These are phyloP conservation scores for Dynastes tityus DNA, from an alignment of 2,888 invertebrate species.

Conservation along the genomic window DNA sequence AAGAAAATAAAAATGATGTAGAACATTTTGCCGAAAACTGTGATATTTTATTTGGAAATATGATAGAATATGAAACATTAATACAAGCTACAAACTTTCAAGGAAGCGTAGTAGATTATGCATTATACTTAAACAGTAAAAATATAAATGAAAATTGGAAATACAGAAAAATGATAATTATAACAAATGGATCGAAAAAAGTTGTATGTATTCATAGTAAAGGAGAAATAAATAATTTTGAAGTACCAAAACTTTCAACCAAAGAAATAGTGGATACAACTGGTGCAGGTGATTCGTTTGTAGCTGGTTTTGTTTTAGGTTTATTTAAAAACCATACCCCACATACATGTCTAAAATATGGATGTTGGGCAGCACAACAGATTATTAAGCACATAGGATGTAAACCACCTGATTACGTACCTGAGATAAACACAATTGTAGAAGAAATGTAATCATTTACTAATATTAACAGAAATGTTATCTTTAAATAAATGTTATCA, in stretches of 20 bases:
- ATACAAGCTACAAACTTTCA: conserved; percentile 63
- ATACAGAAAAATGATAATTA: conserved; percentile 73
- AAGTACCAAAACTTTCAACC: conserved; percentile 68
- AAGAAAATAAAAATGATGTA: conserved; percentile 67
- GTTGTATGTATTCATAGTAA: conserved; percentile 70
- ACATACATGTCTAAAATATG: conserved; percentile 70
- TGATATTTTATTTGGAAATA: conserved; percentile 75
- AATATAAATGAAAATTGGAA: conserved; percentile 52
- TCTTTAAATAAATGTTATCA: conserved; percentile 12
- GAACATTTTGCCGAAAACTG: conserved; percentile 69
- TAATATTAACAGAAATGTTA: too few relatives aligned
- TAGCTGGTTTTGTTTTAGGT: conserved; percentile 74
- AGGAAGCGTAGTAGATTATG: conserved; percentile 56
- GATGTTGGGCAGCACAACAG: conserved; percentile 69
- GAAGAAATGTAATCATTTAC: conserved; percentile 20
- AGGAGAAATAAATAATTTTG: conserved; percentile 57
- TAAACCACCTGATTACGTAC: conserved; percentile 66
- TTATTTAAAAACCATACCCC: conserved; percentile 68
- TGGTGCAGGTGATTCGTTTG: conserved; percentile 77
- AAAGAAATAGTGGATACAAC: conserved; percentile 73
- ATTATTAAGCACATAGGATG: conserved; percentile 73
- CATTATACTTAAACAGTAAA: conserved; percentile 55
- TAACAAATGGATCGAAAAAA: conserved; percentile 77
- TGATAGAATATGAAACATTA: conserved; percentile 72
- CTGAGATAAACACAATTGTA: conserved; percentile 32